phyloP scores from a whole-genome alignment of 2,888 invertebrate genomes.

The Lasioglossum malachurum region DNA sequence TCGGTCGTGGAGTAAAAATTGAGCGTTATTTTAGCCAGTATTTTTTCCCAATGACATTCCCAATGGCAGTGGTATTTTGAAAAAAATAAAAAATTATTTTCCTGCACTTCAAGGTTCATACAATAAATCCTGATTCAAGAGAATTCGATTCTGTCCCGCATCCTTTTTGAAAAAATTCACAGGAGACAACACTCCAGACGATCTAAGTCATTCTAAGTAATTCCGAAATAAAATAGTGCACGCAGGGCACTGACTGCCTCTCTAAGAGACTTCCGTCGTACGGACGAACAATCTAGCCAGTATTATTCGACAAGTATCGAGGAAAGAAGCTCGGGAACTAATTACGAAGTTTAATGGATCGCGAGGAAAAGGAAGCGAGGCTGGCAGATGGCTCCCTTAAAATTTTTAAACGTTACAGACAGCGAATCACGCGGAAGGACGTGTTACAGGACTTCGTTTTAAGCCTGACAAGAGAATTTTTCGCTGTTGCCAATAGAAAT shows the following conservation, averaged over 20 bases:
- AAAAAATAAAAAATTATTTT: too few species aligned
- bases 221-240: conserved; percentile 40
- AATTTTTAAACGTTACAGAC: conserved; percentile 43
- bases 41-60: too few species aligned
- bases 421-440: neutral
- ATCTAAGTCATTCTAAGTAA: conserved; percentile 12
- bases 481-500: neutral
- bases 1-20: neutral
- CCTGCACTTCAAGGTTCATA: too few species aligned
- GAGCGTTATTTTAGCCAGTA: neutral
- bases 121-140: too few species aligned
- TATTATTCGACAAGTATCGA: conserved; percentile 32
- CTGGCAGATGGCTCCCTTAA: conserved; percentile 29
- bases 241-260: neutral
- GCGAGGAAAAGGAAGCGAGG: conserved; percentile 25
- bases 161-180: too few species aligned
- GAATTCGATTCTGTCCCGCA: too few species aligned
- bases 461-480: neutral
- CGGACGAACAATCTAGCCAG: conserved; percentile 22
- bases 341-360: conserved; percentile 57
- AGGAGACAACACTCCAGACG: conserved; percentile 35
- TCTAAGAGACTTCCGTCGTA: conserved; percentile 22
- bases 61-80: too few species aligned
- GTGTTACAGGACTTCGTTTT: neutral
- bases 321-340: conserved; percentile 47